Conservation (phyloP, 2,797 vertebrate species). For the Sebastes flavidus region DNA sequence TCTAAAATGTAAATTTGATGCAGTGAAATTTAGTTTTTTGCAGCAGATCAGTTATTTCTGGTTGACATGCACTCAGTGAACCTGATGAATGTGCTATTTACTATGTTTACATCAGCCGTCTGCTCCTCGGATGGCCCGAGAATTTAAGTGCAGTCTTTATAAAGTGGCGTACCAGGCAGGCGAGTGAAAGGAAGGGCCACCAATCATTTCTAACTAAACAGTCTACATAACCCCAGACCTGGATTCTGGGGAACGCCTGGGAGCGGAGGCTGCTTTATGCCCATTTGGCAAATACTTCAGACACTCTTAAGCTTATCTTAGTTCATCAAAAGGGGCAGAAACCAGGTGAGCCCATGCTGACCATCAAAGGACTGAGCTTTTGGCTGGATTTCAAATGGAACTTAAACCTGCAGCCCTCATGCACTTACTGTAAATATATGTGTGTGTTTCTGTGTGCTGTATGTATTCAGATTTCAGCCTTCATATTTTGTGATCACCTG, state of each 20-base stretch:
- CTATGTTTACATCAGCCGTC: constrained; percentile 80
- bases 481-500: not conserved
- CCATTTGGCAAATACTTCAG: constrained; percentile 65
- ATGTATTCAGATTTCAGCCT: not conserved
- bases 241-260: constrained; percentile 54
- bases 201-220: constrained; percentile 84
- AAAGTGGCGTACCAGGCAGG: constrained; percentile 70
- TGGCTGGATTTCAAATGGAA: constrained; percentile 36
- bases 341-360: constrained; percentile 54
- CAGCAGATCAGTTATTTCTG: constrained; percentile 51
- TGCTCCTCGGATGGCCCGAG: constrained; percentile 64
- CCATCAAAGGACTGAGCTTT: constrained; percentile 10
- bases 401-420: not conserved
- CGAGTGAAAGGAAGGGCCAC: constrained; percentile 76
- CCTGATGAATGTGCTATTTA: constrained; percentile 79
- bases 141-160: constrained; percentile 82
- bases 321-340: constrained; percentile 46
- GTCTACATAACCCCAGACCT: constrained; percentile 69
- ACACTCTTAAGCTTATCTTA: constrained; percentile 46
- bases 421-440: not conserved
- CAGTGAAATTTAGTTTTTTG: constrained; percentile 32
- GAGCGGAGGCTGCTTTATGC: constrained; percentile 51
- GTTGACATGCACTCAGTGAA: constrained; percentile 70
- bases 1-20: constrained; percentile 15
- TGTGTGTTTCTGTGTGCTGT: not conserved